Evolutionary conservation across 1,140 invertebrate species (phyloP), one percentile per base, ranked within the genome.

Genomic region (Cyrtorhinus lividipennis): DNA sequence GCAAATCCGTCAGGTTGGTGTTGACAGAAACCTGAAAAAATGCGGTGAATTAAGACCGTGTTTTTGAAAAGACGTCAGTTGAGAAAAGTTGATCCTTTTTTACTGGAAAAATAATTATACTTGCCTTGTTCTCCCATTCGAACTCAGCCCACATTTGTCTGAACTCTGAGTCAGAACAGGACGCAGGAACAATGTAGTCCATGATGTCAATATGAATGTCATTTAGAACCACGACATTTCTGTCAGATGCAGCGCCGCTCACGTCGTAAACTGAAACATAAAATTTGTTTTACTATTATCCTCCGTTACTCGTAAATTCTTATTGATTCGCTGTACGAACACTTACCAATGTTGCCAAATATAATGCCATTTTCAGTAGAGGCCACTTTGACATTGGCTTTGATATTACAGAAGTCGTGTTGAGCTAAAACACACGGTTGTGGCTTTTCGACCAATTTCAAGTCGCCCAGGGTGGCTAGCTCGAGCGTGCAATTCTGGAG

Each of bases 191-290:
- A 70, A 99, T 99, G 75, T 99, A 99, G 78, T 99, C 97, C 91
- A 99, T 98, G 65, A 99, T 99, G 76, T 99, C 96, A 72, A 99
- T 97, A 73, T 98, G 95, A 72, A 99, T 98, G 72, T 99, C 96
- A 73, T 98, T 98, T 15, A 99, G 78, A 18, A 99, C 95, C 26
- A 99, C 95, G 64, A 97, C 95, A 75, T 95, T 98, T 67, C 92
- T 80, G 73, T 97, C 93, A 62, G 90, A 92, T 2, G 87, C 87
- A 22, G 95, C 91, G 30, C 95, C 92, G 58, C 83, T 88, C 38
- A 97, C 86, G 72, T 98, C 95, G 73, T 98, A 98, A 20, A 98
- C 95, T 88, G 65, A n/a, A n/a, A n/a, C 22, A 73, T 67, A 22
- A 18, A 65, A 65, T 65, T 24, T 24, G 18, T 63, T 63, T 61